Evolutionary conservation across 2,797 vertebrate species (phyloP).

Genomic region (Acanthornis magna): DNA sequence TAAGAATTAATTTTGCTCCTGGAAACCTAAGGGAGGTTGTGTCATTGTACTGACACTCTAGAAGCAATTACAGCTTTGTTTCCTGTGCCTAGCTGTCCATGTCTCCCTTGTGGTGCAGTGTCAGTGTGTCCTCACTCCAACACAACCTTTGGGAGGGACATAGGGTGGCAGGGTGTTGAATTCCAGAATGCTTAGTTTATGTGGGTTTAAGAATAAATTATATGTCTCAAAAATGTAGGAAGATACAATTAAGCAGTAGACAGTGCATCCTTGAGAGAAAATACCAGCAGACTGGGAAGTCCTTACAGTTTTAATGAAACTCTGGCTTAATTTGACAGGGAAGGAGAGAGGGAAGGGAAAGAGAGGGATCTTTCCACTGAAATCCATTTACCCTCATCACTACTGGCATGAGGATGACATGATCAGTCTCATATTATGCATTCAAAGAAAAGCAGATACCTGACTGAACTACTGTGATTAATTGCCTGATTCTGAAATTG

Average conservation of each 20-base stretch:
- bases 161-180: too few relatives aligned
- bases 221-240: neutral
- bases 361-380: neutral
- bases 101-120: neutral
- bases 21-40: neutral
- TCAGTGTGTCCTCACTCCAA: neutral
- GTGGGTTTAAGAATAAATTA: neutral
- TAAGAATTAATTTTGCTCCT: neutral
- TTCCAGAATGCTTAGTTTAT: neutral
- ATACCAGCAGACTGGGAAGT: neutral
- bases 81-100: neutral
- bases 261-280: neutral
- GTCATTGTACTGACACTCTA: neutral
- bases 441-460: neutral
- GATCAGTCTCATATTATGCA: neutral
- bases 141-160: rapidly evolving
- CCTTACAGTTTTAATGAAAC: neutral
- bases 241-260: neutral
- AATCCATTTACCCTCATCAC: neutral
- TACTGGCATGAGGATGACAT: neutral
- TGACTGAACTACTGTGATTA: neutral
- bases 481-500: constrained; percentile 26
- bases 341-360: neutral
- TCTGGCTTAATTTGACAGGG: neutral
- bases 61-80: neutral